Percentiles rank a stretch among this genome's conserved stretches.
Conservation (phyloP, 1,140 invertebrate genomes). For the Proctacanthus coquilletti region DNA sequence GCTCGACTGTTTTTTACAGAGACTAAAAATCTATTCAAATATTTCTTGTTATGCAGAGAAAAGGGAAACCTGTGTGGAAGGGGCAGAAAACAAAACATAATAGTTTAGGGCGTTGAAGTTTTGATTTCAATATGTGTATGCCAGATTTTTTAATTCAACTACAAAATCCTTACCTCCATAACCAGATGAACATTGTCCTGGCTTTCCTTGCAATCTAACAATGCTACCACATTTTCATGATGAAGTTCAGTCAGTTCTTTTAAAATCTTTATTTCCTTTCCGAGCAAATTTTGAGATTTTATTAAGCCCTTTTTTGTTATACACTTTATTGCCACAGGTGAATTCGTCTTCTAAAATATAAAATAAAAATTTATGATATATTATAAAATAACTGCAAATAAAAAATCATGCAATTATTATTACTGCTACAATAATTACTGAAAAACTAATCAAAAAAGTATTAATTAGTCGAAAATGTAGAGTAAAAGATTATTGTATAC, state of each 20-base stretch:
- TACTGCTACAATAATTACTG: too few species aligned
- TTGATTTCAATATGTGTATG: neutral
- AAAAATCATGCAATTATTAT: too few species aligned
- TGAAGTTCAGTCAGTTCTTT: constrained; percentile 93
- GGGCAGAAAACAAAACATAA: too few species aligned
- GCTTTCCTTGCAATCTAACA: constrained; percentile 95
- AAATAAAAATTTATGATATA: too few species aligned
- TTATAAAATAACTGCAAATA: too few species aligned
- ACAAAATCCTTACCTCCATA: constrained; percentile 64
- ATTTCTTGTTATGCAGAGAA: too few species aligned
- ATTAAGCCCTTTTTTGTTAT: constrained; percentile 95
- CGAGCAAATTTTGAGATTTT: constrained; percentile 91
- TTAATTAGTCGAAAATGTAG: too few species aligned
- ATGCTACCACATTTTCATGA: constrained; percentile 95
- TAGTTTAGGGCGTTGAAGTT: neutral
- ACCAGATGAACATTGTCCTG: constrained; percentile 87
- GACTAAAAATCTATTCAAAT: too few species aligned
- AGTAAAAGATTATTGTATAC: too few species aligned
- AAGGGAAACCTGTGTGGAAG: too few species aligned
- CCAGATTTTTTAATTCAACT: neutral
- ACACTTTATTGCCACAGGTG: constrained; percentile 90
- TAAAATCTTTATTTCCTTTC: constrained; percentile 97
- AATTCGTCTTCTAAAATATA: constrained; percentile 61
- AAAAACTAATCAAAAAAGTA: too few species aligned
- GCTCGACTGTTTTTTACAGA: too few species aligned